A percentile compares a stretch with the other conserved stretches of the same genome.
Conservation (phyloP, 2,888 invertebrate species). For the Acrobasis consociella region DNA sequence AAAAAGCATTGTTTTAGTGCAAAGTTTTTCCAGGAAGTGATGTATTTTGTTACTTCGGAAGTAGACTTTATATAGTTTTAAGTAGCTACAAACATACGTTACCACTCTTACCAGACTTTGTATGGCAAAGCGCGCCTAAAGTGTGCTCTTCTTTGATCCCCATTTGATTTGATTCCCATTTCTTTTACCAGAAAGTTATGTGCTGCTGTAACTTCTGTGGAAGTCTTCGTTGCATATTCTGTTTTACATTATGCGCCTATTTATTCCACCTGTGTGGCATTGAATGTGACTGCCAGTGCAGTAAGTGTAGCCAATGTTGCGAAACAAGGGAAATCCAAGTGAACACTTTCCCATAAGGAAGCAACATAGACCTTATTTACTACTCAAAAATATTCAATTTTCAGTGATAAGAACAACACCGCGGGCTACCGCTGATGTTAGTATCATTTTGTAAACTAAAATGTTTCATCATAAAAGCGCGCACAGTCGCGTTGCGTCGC, state of each 20-base stretch:
- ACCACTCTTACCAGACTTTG: too few relatives aligned
- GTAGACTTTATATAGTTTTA: neutral
- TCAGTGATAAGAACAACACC: too few relatives aligned
- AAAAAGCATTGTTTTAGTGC: too few relatives aligned
- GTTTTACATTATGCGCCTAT: conserved; percentile 39
- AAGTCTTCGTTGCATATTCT: conserved; percentile 41
- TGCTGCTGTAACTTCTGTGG: conserved; percentile 49
- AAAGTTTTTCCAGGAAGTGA: neutral
- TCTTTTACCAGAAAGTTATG: conserved; percentile 35
- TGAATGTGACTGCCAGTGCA: conserved; percentile 38
- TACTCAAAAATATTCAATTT: too few relatives aligned
- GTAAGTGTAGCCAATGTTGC: conserved; percentile 34
- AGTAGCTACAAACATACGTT: too few relatives aligned
- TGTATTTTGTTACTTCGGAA: neutral
- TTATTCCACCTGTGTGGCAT: conserved; percentile 46
- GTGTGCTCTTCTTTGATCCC: neutral
- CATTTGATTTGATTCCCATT: too few relatives aligned
- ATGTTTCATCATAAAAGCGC: too few relatives aligned
- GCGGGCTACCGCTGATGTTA: too few relatives aligned
- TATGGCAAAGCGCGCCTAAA: too few relatives aligned
- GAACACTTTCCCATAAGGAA: neutral
- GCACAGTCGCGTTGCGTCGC: too few relatives aligned
- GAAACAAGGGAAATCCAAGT: conserved; percentile 25
- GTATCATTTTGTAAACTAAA: too few relatives aligned
- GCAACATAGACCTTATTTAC: too few relatives aligned